phyloP scores from a whole-genome alignment of 2,797 vertebrate species.

The Syngnathus acus region DNA sequence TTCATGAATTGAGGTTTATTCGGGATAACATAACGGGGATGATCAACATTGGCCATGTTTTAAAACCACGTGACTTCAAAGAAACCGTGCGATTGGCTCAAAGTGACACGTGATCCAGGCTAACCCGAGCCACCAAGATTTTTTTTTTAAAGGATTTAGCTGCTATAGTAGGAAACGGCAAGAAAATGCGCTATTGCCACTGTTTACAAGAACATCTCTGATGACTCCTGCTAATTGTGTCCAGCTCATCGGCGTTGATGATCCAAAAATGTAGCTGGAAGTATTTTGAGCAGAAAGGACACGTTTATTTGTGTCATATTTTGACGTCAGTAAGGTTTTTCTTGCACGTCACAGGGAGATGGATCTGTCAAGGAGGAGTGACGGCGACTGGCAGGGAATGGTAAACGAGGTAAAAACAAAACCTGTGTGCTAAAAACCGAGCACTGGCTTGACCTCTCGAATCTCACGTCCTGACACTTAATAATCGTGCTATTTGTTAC shows the following conservation, averaged over 20 bases:
- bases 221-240: conserved; percentile 10
- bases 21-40: neutral
- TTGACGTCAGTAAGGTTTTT: neutral
- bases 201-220: conserved; percentile 7
- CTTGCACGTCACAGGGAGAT: conserved; percentile 44
- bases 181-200: neutral
- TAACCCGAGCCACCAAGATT: neutral
- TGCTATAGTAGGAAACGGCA: neutral
- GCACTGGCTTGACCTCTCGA: neutral
- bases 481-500: neutral
- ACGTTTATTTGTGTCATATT: neutral
- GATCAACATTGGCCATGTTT: neutral
- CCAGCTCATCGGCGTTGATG: conserved; percentile 32
- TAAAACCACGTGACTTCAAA: neutral
- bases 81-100: neutral
- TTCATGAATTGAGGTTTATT: neutral
- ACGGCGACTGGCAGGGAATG: conserved; percentile 90
- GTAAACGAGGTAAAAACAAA: conserved; percentile 82
- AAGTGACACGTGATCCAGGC: neutral
- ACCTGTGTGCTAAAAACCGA: neutral
- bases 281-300: neutral
- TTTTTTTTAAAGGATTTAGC: neutral
- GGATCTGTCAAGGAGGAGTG: conserved; percentile 73
- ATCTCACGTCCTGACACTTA: neutral
- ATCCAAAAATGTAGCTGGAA: conserved; percentile 9